Conservation (phyloP, 1,140 invertebrate genomes). For the Sarcophaga peregrina region DNA sequence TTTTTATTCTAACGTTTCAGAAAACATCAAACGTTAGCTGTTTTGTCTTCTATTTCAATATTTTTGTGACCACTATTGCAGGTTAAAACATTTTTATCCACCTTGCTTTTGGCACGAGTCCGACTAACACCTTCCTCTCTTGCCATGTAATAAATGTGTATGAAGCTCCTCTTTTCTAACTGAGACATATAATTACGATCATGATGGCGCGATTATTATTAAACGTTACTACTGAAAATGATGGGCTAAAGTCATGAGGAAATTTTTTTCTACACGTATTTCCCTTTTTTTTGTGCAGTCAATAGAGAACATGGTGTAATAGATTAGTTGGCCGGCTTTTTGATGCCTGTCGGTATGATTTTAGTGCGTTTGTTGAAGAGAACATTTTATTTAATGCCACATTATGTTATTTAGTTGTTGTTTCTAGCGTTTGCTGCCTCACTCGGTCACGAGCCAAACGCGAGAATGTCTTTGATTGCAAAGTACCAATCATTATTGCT, state of each 20-base stretch:
- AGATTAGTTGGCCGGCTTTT: background rate
- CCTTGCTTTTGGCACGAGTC: slow-evolving; percentile 32
- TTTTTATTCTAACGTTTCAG: no score
- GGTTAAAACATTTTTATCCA: background rate
- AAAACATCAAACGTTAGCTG: no score
- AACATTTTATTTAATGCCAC: background rate
- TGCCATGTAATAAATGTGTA: background rate
- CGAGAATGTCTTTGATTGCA: slow-evolving; percentile 10
- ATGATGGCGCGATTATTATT: slow-evolving; percentile 26
- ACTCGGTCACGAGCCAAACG: slow-evolving; percentile 36
- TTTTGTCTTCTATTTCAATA: no score
- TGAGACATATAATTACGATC: slow-evolving; percentile 35
- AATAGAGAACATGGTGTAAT: background rate
- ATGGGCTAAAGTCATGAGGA: background rate
- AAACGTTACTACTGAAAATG: slow-evolving; percentile 9
- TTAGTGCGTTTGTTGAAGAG: slow-evolving; percentile 2
- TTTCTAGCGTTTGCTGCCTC: slow-evolving; percentile 26
- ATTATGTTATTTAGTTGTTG: slow-evolving; percentile 19
- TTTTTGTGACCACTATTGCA: no score
- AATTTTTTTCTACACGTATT: background rate
- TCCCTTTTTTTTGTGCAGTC: background rate
- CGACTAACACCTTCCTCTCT: slow-evolving; percentile 24
- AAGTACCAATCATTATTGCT: slow-evolving; percentile 24
- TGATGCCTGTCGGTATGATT: background rate
- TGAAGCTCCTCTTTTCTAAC: background rate